These are phyloP conservation scores for Ceratosolen solmsi DNA, from an alignment of 1,140 invertebrate species.

Conservation along the genomic window DNA sequence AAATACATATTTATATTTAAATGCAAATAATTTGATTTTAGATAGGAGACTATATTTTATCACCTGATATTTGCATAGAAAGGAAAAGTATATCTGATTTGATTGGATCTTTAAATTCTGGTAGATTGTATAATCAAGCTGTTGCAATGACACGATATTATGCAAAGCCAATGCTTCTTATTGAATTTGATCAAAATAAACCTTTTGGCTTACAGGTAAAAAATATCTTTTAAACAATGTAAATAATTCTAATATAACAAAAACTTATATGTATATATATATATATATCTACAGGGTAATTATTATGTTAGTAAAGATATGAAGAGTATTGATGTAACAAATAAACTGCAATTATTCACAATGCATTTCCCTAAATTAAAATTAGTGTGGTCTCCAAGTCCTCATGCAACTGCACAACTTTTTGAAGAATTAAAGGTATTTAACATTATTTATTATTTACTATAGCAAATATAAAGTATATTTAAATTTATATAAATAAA, in stretches of 20 bases:
- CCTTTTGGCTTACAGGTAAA: conserved; percentile 89
- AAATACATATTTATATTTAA: background rate
- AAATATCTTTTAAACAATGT: too few relatives aligned
- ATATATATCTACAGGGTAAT: conserved; percentile 77
- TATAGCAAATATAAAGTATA: conserved; percentile 7
- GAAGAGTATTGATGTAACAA: conserved; percentile 83
- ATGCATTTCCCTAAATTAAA: conserved; percentile 94
- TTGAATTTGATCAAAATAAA: conserved; percentile 97
- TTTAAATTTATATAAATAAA: conserved; percentile 53
- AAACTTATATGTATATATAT: background rate
- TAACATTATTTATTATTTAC: conserved; percentile 38
- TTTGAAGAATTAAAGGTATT: conserved; percentile 90
- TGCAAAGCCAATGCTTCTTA: conserved; percentile 91
- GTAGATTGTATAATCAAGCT: conserved; percentile 95
- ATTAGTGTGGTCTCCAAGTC: conserved; percentile 95
- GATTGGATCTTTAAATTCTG: conserved; percentile 95
- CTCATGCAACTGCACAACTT: conserved; percentile 94
- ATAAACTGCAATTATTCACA: conserved; percentile 92
- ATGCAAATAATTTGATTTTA: conserved; percentile 62
- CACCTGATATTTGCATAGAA: conserved; percentile 96
- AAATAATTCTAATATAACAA: background rate
- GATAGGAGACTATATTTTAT: conserved; percentile 98
- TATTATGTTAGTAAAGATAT: conserved; percentile 86
- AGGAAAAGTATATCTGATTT: conserved; percentile 98
- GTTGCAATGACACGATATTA: conserved; percentile 92